A percentile compares a stretch with the other conserved stretches of the same genome.
phyloP scores from a whole-genome alignment of 1,140 invertebrate genomes.

The Acromyrmex charruanus region DNA sequence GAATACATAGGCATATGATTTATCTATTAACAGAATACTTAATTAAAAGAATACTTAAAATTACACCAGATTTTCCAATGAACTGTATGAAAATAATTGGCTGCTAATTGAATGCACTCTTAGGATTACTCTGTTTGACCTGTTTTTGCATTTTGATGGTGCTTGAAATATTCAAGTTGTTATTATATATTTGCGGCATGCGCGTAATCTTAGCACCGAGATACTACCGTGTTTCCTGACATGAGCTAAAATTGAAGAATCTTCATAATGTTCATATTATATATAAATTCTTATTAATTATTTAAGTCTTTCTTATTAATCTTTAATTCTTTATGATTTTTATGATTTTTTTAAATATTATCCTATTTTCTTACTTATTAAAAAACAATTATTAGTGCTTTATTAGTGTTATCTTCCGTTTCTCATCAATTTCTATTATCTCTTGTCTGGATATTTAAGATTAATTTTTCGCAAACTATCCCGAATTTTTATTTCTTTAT shows the following conservation, averaged over 20 bases:
- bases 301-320: too few species aligned
- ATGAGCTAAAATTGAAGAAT: constrained; percentile 21
- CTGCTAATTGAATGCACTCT: constrained; percentile 79
- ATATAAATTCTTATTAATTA: neutral
- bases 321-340: too few species aligned
- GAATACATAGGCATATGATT: neutral
- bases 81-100: constrained; percentile 82
- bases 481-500: constrained; percentile 68
- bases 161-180: constrained; percentile 25
- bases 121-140: constrained; percentile 54
- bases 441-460: constrained; percentile 30
- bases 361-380: neutral
- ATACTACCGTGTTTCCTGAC: neutral
- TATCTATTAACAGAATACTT: constrained; percentile 4
- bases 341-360: neutral
- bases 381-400: neutral
- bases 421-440: neutral
- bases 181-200: too few species aligned
- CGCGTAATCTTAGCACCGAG: too few species aligned
- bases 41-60: constrained; percentile 10
- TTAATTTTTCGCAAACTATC: constrained; percentile 46
- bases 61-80: constrained; percentile 69
- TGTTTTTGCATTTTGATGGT: constrained; percentile 51
- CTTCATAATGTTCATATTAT: neutral
- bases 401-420: neutral